Base-by-base conservation (phyloP, 1,140 invertebrate genomes). In the Drosophila elegans region DNA sequence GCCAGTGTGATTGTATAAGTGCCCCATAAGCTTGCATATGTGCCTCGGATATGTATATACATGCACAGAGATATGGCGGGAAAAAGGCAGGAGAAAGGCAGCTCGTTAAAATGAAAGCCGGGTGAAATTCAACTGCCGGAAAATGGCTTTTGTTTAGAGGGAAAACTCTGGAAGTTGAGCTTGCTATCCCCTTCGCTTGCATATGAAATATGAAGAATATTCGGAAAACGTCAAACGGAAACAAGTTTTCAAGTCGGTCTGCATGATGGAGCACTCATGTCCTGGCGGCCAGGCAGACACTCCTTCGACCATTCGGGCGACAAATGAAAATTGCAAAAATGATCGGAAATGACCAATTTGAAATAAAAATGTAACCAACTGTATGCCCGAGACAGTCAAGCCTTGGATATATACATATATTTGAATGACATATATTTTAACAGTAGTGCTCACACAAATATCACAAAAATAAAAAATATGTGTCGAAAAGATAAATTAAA, bases 291-390 rank as follows among this genome's bases (percentile, higher is more conserved):
- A 27, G 46, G 45, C 27, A 67, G 41, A 46, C 27, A 45, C 56
- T 53, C 68, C 72, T n/a, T 39, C 46, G 27, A 25, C 66, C 83
- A 86, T 67, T 63, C 66, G 71, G 79, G 79, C 83, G 72, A 86
- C 71, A 86, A 86, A 86, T 86, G 83, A 88, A 86, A 88, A 88
- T 83, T 73, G 75, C 71, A 86, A 74, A 83, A 82, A 86, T 79
- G 62, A 86, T 86, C 83, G 83, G 83, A 86, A 86, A 86, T 86
- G 75, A 88, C 83, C 83, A 86, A 86, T 86, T 88, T 88, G 49
- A 79, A 86, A 83, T 86, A 86, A 88, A 86, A 86, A 86, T 86
- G 60, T 66, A 69, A 21, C 62, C 71, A 68, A 71, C 60, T 49
- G 44, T 41, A 36, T 21, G 34, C 36, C 16, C 56, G n/a, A 29